Conservation (phyloP, 2,113 vertebrate genomes). For the Petroica traversi region DNA sequence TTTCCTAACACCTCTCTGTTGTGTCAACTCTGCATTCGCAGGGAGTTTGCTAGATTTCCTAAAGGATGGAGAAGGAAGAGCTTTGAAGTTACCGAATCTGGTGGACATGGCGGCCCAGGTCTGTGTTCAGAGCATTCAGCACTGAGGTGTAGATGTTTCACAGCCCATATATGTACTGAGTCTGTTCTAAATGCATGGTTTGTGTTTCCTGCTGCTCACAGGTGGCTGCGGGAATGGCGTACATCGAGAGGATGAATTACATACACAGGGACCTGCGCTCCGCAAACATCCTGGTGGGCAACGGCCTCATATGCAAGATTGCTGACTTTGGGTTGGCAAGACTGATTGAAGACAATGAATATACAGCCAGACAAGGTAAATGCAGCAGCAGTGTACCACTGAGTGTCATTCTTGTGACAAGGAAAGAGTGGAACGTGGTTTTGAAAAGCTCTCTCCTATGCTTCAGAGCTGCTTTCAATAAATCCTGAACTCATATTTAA, state of each 20-base stretch:
- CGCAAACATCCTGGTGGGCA: constrained; percentile 95
- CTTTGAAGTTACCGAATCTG: constrained; percentile 90
- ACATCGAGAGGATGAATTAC: constrained; percentile 99
- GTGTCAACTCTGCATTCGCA: constrained; percentile 63
- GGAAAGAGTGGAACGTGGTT: background rate
- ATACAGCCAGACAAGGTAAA: constrained; percentile 95
- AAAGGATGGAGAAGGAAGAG: constrained; percentile 90
- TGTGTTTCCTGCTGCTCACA: constrained; percentile 23
- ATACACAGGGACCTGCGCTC: constrained; percentile 96
- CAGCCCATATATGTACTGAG: fast-evolving
- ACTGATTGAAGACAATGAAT: constrained; percentile 97
- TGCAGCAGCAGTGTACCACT: background rate
- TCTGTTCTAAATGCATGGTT: background rate
- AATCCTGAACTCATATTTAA: background rate
- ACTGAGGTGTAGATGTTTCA: background rate
- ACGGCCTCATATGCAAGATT: constrained; percentile 95
- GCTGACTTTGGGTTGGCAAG: constrained; percentile 95
- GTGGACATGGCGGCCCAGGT: constrained; percentile 99
- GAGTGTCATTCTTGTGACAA: background rate
- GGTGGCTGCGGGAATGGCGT: constrained; percentile 95
- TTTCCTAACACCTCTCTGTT: background rate
- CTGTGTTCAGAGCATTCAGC: background rate
- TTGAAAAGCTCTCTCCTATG: background rate
- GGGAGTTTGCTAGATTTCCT: constrained; percentile 96
- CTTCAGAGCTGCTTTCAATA: background rate